Conservation (phyloP, 2,113 vertebrate species). For the Cromileptes altivelis region DNA sequence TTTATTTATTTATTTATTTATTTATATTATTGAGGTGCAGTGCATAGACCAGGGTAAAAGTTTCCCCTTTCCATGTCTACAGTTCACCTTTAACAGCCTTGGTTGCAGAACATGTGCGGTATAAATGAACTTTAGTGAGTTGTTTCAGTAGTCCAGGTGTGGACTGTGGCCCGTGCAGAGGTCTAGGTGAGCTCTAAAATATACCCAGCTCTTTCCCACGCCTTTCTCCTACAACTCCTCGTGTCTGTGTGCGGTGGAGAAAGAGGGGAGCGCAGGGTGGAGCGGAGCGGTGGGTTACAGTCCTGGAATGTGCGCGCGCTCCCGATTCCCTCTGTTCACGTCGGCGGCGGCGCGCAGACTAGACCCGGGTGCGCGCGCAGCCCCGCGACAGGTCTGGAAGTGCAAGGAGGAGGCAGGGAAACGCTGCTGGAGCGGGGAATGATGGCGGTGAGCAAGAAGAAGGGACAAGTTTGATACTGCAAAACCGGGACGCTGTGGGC, state of each 20-base stretch:
- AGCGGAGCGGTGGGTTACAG: conserved; percentile 71
- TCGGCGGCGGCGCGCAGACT: conserved; percentile 45
- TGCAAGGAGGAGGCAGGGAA: conserved; percentile 62
- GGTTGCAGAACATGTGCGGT: neutral
- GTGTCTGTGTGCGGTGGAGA: conserved; percentile 38
- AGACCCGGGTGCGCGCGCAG: conserved; percentile 64
- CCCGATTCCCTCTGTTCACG: conserved; percentile 55
- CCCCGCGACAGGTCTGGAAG: conserved; percentile 80
- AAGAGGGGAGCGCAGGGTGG: conserved; percentile 59
- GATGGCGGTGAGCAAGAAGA: conserved; percentile 82
- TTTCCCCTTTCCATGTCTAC: neutral
- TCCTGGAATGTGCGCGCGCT: conserved; percentile 85
- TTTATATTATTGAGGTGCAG: conserved; percentile 10
- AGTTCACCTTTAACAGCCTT: neutral
- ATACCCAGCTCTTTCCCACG: conserved; percentile 70
- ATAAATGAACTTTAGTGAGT: neutral
- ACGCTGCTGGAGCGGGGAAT: conserved; percentile 73
- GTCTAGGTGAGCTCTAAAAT: conserved; percentile 41
- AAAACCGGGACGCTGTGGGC: conserved; percentile 45
- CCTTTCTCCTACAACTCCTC: conserved; percentile 46
- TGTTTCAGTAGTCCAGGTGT: conserved; percentile 19
- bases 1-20: conserved; percentile 37
- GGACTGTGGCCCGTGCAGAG: conserved; percentile 19
- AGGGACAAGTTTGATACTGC: conserved; percentile 78
- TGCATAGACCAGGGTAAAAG: neutral